Percentiles rank a stretch among this genome's conserved stretches.
Evolutionary conservation across 1,140 invertebrate species (phyloP).

Genomic region (Anagrus nilaparvatae): DNA sequence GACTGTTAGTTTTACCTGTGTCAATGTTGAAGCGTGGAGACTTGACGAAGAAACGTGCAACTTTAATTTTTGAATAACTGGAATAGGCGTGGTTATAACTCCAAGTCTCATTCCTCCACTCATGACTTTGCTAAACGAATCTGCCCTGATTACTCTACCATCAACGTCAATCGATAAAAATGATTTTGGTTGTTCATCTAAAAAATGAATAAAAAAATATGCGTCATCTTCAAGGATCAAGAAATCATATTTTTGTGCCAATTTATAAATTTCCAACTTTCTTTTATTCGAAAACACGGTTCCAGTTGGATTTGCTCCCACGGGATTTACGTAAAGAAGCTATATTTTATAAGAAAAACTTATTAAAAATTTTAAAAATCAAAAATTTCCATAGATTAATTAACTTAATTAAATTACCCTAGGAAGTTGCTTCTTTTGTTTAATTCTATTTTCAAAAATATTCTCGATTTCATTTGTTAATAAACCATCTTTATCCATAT

Average conservation of each 20-base stretch:
- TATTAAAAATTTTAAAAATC: no score
- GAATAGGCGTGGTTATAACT: constrained; percentile 43
- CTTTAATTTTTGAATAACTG: constrained; percentile 34
- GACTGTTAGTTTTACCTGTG: constrained; percentile 52
- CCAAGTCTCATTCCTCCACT: constrained; percentile 47
- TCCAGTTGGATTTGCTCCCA: constrained; percentile 52
- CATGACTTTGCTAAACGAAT: constrained; percentile 56
- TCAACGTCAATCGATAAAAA: constrained; percentile 53
- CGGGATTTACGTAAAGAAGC: constrained; percentile 52
- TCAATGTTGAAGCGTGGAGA: constrained; percentile 47
- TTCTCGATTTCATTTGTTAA: constrained; percentile 28
- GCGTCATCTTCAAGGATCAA: constrained; percentile 57
- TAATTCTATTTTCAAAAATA: constrained; percentile 24
- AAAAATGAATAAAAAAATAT: constrained; percentile 52
- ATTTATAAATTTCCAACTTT: constrained; percentile 45
- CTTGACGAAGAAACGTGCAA: constrained; percentile 43
- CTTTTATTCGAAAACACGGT: constrained; percentile 39
- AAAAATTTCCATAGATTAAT: no score
- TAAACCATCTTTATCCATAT: constrained; percentile 34
- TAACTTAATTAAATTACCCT: no score
- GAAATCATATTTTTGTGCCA: constrained; percentile 50
- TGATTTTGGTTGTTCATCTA: constrained; percentile 40
- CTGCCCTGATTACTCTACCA: constrained; percentile 51
- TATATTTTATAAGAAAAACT: no score
- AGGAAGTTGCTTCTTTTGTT: constrained; percentile 22